Percentiles rank a stretch among this genome's conserved stretches.
These are phyloP conservation scores for Forpus xanthops DNA, from an alignment of 2,797 vertebrate species.

Conservation along the genomic window DNA sequence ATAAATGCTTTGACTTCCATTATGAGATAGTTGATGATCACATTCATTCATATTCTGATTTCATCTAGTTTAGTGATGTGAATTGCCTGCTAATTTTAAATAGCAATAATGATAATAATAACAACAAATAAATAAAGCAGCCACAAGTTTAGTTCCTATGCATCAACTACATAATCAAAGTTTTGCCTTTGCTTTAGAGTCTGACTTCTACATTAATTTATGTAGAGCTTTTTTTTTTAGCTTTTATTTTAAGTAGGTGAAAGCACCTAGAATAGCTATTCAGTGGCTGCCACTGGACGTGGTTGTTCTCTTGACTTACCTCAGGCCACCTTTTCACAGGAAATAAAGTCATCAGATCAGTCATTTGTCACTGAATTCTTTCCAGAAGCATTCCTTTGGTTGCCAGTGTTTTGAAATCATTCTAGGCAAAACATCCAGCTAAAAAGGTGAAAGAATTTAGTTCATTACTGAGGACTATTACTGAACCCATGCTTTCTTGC, in stretches of 20 bases:
- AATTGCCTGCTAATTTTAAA: not conserved
- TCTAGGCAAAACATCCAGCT: not conserved
- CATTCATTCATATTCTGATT: not conserved
- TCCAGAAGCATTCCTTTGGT: not conserved
- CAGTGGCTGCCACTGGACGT: not conserved
- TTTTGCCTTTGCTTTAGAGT: not conserved
- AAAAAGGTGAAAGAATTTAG: not conserved
- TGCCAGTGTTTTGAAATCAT: not conserved
- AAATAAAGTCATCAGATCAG: not conserved
- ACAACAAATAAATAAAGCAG: not conserved
- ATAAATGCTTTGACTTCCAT: not conserved
- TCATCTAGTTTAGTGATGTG: not conserved
- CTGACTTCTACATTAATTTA: not conserved
- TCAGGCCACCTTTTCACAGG: not conserved
- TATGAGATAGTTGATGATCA: not conserved
- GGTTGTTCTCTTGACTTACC: not conserved
- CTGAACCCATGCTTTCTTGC: not conserved
- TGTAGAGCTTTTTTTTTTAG: not conserved
- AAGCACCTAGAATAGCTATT: not conserved
- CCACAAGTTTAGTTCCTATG: not conserved
- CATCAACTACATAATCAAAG: not conserved
- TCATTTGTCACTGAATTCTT: not conserved
- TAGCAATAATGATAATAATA: not conserved
- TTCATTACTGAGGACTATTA: not conserved
- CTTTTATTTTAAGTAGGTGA: not conserved